These are phyloP conservation scores for Monochamus alternatus DNA, from an alignment of 2,888 invertebrate species.

Conservation along the genomic window DNA sequence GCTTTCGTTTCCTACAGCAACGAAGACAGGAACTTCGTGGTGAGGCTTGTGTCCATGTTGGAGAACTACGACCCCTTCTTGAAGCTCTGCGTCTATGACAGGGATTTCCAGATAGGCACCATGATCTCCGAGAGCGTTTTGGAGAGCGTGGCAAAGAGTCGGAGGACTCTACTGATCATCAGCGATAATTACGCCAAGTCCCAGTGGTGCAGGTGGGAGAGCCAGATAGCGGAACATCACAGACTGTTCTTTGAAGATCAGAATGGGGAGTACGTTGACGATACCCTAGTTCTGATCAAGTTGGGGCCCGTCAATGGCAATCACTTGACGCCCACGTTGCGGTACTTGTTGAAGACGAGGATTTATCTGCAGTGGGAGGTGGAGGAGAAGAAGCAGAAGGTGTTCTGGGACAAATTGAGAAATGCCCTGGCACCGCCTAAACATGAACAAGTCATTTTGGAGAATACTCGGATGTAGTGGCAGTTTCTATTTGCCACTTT, in stretches of 20 bases:
- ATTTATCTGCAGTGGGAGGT: conserved; percentile 78
- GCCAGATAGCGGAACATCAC: conserved; percentile 79
- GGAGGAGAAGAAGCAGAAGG: conserved; percentile 66
- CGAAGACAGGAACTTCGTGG: conserved; percentile 77
- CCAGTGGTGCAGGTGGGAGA: conserved; percentile 83
- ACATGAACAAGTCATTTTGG: conserved; percentile 32
- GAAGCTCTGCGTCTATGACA: conserved; percentile 80
- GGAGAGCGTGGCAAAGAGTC: conserved; percentile 77
- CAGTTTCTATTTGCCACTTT: neutral
- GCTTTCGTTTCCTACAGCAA: conserved; percentile 77
- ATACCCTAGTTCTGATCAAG: conserved; percentile 77
- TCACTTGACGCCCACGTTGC: conserved; percentile 76
- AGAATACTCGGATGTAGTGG: conserved; percentile 45
- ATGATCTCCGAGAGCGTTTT: conserved; percentile 79
- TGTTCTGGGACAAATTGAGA: conserved; percentile 67
- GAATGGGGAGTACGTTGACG: conserved; percentile 71
- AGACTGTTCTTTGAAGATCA: conserved; percentile 75
- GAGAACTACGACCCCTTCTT: conserved; percentile 76
- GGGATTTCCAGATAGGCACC: conserved; percentile 79
- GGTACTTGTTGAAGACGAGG: conserved; percentile 77
- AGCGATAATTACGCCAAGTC: conserved; percentile 81
- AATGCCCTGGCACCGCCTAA: conserved; percentile 57
- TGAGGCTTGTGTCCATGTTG: conserved; percentile 75
- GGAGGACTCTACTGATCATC: conserved; percentile 78
- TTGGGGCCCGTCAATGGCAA: conserved; percentile 75